Evolutionary conservation across 2,888 invertebrate genomes (phyloP).

Genomic region (Bellardia bayeri): DNA sequence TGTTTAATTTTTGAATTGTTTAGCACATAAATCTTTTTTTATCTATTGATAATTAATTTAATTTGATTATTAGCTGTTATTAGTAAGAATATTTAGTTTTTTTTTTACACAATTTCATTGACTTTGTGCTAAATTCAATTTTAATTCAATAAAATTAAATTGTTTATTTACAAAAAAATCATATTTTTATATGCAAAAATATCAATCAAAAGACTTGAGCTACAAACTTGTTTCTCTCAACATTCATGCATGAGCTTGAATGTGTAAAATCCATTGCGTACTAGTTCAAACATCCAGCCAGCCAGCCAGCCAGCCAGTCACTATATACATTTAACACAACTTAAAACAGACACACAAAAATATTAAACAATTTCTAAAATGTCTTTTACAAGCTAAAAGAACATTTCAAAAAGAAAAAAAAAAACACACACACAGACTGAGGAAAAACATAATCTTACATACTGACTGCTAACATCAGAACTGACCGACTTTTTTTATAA

Average conservation of each 20-base stretch:
- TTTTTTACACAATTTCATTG: conserved; percentile 16
- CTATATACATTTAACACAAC: conserved; percentile 30
- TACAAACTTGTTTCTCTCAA: conserved; percentile 7
- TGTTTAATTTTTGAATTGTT: too few species aligned
- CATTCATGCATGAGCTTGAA: neutral
- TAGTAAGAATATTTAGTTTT: too few species aligned
- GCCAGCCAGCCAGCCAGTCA: conserved; percentile 21
- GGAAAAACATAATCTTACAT: conserved; percentile 29
- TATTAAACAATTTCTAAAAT: conserved; percentile 47
- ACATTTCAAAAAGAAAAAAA: conserved; percentile 18
- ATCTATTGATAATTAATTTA: too few species aligned
- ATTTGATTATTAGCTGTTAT: too few species aligned
- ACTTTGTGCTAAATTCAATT: conserved; percentile 1
- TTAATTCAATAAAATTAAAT: conserved; percentile 7
- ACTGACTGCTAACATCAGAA: conserved; percentile 40
- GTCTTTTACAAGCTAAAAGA: conserved; percentile 48
- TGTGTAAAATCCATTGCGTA: neutral
- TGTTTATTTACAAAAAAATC: neutral
- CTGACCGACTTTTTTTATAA: conserved; percentile 61
- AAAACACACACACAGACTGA: neutral
- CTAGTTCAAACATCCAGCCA: conserved; percentile 1
- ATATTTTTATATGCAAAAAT: conserved; percentile 33
- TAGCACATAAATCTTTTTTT: too few species aligned
- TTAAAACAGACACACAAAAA: conserved; percentile 1
- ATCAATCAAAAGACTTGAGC: conserved; percentile 31